Conservation (phyloP, 1,140 invertebrate species). For the Schmidtea mediterranea region DNA sequence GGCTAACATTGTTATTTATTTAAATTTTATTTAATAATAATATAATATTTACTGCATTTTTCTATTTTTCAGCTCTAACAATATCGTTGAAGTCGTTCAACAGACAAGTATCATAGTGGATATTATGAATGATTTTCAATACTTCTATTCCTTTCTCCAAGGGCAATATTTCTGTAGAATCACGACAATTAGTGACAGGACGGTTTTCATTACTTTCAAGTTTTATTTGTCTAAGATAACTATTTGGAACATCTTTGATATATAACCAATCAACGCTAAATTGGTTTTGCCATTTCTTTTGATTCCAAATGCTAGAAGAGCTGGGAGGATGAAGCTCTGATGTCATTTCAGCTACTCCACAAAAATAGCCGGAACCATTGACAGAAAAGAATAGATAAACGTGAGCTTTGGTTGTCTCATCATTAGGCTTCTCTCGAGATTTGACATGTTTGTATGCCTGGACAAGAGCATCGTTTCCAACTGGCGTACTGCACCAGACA, state of each 20-base stretch:
- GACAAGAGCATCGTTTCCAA: constrained; percentile 40
- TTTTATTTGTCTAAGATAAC: constrained; percentile 55
- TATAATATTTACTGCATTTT: too few relatives aligned
- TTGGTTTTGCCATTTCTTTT: constrained; percentile 37
- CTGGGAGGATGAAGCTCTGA: constrained; percentile 56
- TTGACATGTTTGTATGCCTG: too few relatives aligned
- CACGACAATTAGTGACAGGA: constrained; percentile 81
- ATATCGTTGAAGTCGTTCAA: constrained; percentile 65
- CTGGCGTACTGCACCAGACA: constrained; percentile 92
- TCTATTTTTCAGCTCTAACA: too few relatives aligned
- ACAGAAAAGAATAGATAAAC: constrained; percentile 83
- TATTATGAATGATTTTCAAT: constrained; percentile 56
- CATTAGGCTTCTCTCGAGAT: too few relatives aligned
- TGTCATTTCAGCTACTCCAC: constrained; percentile 90
- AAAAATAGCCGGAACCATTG: constrained; percentile 86
- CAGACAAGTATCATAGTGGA: constrained; percentile 67
- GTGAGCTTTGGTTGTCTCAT: too few relatives aligned
- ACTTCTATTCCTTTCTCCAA: constrained; percentile 55
- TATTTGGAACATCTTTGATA: constrained; percentile 65
- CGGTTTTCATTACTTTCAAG: constrained; percentile 96
- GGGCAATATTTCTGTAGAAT: constrained; percentile 46
- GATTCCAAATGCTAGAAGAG: constrained; percentile 33
- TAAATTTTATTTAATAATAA: too few relatives aligned
- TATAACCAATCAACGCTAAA: constrained; percentile 93
- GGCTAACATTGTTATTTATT: too few relatives aligned